Percentiles rank a stretch among this genome's conserved stretches.
Evolutionary conservation across 1,140 invertebrate species (phyloP).

Genomic region (Lepeophtheirus salmonis): DNA sequence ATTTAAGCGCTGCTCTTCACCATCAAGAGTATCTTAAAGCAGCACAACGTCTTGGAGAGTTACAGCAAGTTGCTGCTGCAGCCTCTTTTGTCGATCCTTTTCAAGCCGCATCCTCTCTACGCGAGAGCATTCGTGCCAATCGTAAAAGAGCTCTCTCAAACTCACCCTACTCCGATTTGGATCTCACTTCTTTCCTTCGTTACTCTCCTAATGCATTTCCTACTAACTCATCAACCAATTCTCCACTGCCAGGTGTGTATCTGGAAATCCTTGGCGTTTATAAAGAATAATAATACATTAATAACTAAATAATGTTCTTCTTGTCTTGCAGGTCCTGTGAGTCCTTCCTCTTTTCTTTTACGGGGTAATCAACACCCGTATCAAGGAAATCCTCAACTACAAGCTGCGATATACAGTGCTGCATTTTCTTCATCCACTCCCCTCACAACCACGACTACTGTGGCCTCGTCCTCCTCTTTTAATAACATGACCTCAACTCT

Average conservation of each 20-base stretch:
- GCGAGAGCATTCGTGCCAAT: no score
- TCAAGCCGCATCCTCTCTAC: not conserved
- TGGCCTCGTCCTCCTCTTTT: not conserved
- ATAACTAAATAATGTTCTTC: not conserved
- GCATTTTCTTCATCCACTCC: not conserved
- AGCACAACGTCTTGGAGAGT: not conserved
- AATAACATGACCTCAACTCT: not conserved
- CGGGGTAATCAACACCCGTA: not conserved
- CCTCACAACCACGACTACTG: not conserved
- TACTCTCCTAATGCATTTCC: not conserved
- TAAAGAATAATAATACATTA: no score
- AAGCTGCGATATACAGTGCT: not conserved
- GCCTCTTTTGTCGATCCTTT: not conserved
- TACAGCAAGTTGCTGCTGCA: not conserved
- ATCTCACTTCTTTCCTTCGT: not conserved
- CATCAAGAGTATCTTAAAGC: not conserved
- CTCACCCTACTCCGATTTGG: not conserved
- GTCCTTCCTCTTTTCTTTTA: not conserved
- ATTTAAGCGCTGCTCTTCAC: not conserved
- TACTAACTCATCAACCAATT: not conserved
- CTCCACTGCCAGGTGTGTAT: no score
- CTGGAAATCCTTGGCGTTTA: no score
- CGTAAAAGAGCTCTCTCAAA: not conserved
- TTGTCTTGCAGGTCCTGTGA: not conserved
- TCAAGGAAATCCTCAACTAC: not conserved